Base-by-base conservation (phyloP, 2,888 invertebrate species). In the Heterodera filipjevi region DNA sequence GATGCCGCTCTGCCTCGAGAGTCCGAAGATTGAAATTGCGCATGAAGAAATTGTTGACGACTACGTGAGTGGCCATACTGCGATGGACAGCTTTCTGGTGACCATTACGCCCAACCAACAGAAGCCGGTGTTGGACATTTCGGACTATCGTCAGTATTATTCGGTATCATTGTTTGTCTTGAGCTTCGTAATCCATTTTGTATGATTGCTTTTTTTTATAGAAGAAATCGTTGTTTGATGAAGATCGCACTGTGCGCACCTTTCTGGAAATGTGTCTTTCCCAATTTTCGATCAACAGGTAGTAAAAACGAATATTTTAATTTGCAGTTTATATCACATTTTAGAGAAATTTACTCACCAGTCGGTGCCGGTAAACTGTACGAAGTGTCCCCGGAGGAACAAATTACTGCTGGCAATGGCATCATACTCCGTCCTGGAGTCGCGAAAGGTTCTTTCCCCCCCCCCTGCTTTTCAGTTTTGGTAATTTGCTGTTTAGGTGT, bases 161-260 rank as follows among this genome's bases (percentile, higher is more conserved):
- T 44, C 78, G 19, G 66, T 66, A 22, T 66, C 27, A 10, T 32
- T 30, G 14, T 66, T 66, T 66, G n/a, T n/a, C n/a, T n/a, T n/a
- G n/a, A n/a, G n/a, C n/a, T n/a, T n/a, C n/a, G n/a, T n/a, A n/a
- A n/a, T n/a, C n/a, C n/a, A n/a, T n/a, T 53, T 16, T 14, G 22
- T 53, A 14, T 53, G 64, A 8, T 22, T 27, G 64, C n/a, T 2
- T 14, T 14, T 27, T 6, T 64, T 64, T 64, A 27, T 27, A 66
- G 66, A 66, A 66, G n/a, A 66, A 79, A 27, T 72, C 79, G 27
- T 33, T 79, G 16, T 79, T 68, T 74, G 33, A 79, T n/a, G 79
- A 79, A 66, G 81, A 81, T 53, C 79, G 79, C 64, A 79, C 81
- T n/a, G 68, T 81, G 46, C 81, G 81, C 70, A 81, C 81, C 33